Evolutionary conservation across 2,797 vertebrate species (phyloP), one percentile per base, ranked within the genome.

Genomic region (Argyrosomus regius): DNA sequence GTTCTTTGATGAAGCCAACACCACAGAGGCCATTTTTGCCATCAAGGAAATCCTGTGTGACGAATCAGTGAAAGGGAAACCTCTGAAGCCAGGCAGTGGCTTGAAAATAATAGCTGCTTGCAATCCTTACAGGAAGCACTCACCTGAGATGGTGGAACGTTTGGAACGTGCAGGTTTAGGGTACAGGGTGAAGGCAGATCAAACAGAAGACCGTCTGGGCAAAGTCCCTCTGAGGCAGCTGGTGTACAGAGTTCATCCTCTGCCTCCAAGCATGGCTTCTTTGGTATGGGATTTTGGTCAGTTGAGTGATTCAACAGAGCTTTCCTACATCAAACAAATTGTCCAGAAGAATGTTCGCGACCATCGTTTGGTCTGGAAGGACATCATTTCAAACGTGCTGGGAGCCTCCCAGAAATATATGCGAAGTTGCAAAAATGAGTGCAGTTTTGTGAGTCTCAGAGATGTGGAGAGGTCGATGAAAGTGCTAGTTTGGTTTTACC

Each of bases 211-310:
- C 75, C 88, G 92, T n/a, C 88, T 96, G 77, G 96, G 96, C n/a
- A 94, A 93, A 89, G 90, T 96, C 56, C 96, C 96, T 43, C 85
- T 96, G 83, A 90, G 96, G 67, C 96, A 96, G 81, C 90, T 96
- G 64, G 96, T 96, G n/a, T 96, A 96, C 75, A 84, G 96, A 52
- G 96, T 96, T 74, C 95, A 96, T 65, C 95, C 94, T 13, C 84
- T 96, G 48, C 96, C 96, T n/a, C 93, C 96, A 48, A 96, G 96
- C 83, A 94, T 96, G 91, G 92, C 93, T 8, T 93, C 96, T 6
- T 87, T 96, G 66, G 95, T 96, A 4, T 96, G 96, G 96, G 96
- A 96, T 68, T 96, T 96, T 84, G 96, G 96, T 43, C 95, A 96
- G 85, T 67, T 96, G 72, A 96, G 93, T 35, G 91, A 96, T 81